phyloP scores from a whole-genome alignment of 2,888 invertebrate species.

The Nycteola revayana region DNA sequence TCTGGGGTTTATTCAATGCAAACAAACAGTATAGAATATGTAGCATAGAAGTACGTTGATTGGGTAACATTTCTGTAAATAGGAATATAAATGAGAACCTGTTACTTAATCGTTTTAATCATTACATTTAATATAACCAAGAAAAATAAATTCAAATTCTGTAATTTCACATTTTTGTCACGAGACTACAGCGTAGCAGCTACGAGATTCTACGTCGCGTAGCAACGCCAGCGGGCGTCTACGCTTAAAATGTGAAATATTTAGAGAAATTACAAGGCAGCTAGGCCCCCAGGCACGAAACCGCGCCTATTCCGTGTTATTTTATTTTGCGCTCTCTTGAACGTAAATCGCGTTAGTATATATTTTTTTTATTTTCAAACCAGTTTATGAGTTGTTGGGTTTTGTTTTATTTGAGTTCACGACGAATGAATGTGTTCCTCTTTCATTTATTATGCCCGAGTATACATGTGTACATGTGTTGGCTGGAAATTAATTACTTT shows the following conservation, averaged over 20 bases:
- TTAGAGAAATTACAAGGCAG: slow-evolving; percentile 71
- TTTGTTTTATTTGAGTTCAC: slow-evolving; percentile 43
- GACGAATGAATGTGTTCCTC: slow-evolving; percentile 32
- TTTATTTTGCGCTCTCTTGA: slow-evolving; percentile 79
- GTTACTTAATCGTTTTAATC: too few species aligned
- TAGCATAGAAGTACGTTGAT: too few species aligned
- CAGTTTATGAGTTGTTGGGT: slow-evolving; percentile 56
- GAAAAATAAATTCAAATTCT: too few species aligned
- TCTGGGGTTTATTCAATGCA: too few species aligned
- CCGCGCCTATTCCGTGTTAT: slow-evolving; percentile 75
- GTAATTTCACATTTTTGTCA: slow-evolving; percentile 19
- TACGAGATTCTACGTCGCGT: slow-evolving; percentile 59
- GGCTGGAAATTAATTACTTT: slow-evolving; percentile 23
- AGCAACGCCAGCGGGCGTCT: slow-evolving; percentile 64
- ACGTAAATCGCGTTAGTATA: slow-evolving; percentile 44
- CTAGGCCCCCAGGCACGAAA: slow-evolving; percentile 61
- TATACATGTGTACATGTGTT: slow-evolving; percentile 25
- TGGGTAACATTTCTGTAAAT: too few species aligned
- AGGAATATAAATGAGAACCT: too few species aligned
- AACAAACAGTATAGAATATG: too few species aligned
- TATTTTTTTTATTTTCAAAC: slow-evolving; percentile 36
- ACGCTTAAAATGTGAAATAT: slow-evolving; percentile 72
- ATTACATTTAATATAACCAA: too few species aligned
- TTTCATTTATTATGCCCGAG: slow-evolving; percentile 41
- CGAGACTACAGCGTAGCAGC: slow-evolving; percentile 53